Base-by-base conservation (phyloP, 2,888 invertebrate species). In the Emmelina monodactyla region DNA sequence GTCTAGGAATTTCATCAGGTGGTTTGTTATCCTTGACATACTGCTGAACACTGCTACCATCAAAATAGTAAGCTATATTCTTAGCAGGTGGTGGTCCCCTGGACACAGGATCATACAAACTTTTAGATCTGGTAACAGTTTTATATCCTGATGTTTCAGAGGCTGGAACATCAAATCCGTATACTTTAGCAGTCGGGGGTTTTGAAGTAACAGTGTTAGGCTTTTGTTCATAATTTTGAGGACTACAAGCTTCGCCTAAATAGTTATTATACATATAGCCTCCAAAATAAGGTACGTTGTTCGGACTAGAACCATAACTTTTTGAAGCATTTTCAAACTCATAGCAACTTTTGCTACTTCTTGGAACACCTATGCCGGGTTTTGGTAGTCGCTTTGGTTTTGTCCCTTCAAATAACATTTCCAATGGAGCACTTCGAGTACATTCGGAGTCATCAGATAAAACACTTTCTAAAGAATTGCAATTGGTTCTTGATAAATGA, bases 401-500 rank as follows among this genome's bases (percentile, higher is more conserved):
- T 3, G 84, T 72, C 1, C 82, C 82, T 51, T 84, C 84, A 40
- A 88, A 88, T 1, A 89, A 59, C 58, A 87, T 85, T 61, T 90
- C 91, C 22, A 91, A 58, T 0, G 91, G 91, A 0, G 90, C 91
- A 35, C 89, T 89, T 61, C 88, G 89, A 4, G 89, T 90, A 45
- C 85, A 83, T 47, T 88, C 88, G 0, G 89, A 89, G 43, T 91
- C 91, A 58, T 91, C 92, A 1, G 91, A 91, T 0, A 92, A 59
- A 3, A 92, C 86, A 50, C 91, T 91, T 56, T 92, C 92, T 51
- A 91, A 82, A 37, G 91, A 91, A 51, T 89, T 88, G 52, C 88
- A 89, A 51, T 88, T 88, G 3, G 85, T 85, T 51, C 85, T 82
- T 1, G 79, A 82, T 39, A 85, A 75, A 28, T 84, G 87, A 46